Evolutionary conservation across 2,888 invertebrate species (phyloP), one percentile per base, ranked within the genome.

Genomic region (Geotrupes spiniger): DNA sequence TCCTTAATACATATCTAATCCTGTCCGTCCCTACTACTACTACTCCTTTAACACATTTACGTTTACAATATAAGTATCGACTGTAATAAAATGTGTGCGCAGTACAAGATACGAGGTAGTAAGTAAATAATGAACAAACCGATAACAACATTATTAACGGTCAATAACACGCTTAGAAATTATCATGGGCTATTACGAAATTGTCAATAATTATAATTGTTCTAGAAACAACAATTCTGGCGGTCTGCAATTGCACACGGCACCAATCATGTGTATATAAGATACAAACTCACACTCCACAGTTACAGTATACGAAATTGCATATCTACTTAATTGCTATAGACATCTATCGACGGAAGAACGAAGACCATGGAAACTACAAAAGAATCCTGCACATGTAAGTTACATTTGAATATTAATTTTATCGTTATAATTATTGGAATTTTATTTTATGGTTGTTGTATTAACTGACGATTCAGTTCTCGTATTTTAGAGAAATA

Each of bases 231-330:
- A 40, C 17, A 46, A 46, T 46, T 21, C 17, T 31, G 31, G 48
- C 48, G 48, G 48, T 38, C 43, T 31, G 48, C 48, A 48, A 38
- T 38, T 48, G 48, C 48, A 43, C 48, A 43, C 48, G 43, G 14
- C 43, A 42, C 48, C 31, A 48, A 37, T 38, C 15, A 29, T 11
- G 10, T 21, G 29, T 43, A 48, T 48, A 48, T 43, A 48, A 43
- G 42, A 11, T 33, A 10, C 33, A 33, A 10, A 29, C 29, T 11
- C 10, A 29, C 12, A 8, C 9, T 11, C 1, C 14, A 33, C 33
- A 10, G 14, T 10, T 10, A 10, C 9, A 11, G 11, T 11, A 2
- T 33, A n/a, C 11, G 14, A 8, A 12, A 15, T 14, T 33, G 14
- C 2, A 12, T 4, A 15, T 3, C 12, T 33, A 9, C 15, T 21